A percentile compares a stretch with the other conserved stretches of the same genome.
phyloP scores from a whole-genome alignment of 2,113 vertebrate genomes.

The Pseudorhombus dupliciocellatus region DNA sequence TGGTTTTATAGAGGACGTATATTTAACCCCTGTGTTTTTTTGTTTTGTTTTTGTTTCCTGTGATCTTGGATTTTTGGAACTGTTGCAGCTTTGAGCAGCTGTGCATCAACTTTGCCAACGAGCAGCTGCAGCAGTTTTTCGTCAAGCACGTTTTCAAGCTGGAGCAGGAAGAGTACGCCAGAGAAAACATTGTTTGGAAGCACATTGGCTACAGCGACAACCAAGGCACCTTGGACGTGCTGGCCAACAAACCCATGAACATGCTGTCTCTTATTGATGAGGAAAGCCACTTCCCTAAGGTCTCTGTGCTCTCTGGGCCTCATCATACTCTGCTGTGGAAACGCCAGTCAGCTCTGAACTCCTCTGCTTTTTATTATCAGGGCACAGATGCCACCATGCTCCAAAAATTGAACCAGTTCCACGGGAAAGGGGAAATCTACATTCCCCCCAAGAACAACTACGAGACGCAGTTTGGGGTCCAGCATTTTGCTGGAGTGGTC shows the following conservation, averaged over 20 bases:
- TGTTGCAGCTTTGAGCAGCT: conserved; percentile 93
- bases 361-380: conserved; percentile 69
- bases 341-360: conserved; percentile 6
- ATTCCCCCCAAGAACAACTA: conserved; percentile 87
- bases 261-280: conserved; percentile 94
- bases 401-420: conserved; percentile 86
- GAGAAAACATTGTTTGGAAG: conserved; percentile 88
- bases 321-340: not conserved
- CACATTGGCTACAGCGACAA: conserved; percentile 91
- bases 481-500: conserved; percentile 93
- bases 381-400: conserved; percentile 93
- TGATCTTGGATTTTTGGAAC: conserved; percentile 54
- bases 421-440: conserved; percentile 85
- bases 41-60: conserved; percentile 38
- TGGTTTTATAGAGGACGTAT: not conserved
- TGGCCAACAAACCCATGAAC: conserved; percentile 89
- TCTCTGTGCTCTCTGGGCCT: conserved; percentile 42
- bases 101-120: conserved; percentile 98
- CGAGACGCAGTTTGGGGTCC: conserved; percentile 89
- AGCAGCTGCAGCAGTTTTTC: conserved; percentile 98
- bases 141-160: conserved; percentile 91
- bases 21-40: conserved; percentile 12
- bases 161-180: conserved; percentile 92
- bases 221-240: conserved; percentile 84
- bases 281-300: conserved; percentile 96